Conservation (phyloP, 2,888 invertebrate genomes). For the Blera fallax region DNA sequence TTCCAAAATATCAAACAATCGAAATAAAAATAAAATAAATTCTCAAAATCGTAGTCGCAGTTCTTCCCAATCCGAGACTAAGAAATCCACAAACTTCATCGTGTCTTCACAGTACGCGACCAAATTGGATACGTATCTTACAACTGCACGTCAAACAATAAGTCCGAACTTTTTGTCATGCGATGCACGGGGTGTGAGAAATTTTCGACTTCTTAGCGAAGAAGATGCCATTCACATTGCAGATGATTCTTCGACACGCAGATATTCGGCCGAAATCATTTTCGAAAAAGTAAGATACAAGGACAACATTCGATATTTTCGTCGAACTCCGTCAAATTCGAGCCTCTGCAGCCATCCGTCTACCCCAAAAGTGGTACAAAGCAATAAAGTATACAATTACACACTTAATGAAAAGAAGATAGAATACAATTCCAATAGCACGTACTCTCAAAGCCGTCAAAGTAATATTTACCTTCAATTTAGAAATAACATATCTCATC, state of each 20-base stretch:
- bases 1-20: slow-evolving; percentile 39
- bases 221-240: slow-evolving; percentile 18
- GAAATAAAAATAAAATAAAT: slow-evolving; percentile 22
- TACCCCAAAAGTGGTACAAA: slow-evolving; percentile 57
- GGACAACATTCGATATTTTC: slow-evolving; percentile 79
- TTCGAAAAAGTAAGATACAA: slow-evolving; percentile 80
- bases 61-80: slow-evolving; percentile 52
- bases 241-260: slow-evolving; percentile 19
- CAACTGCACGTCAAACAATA: slow-evolving; percentile 57
- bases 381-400: slow-evolving; percentile 40
- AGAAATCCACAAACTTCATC: slow-evolving; percentile 75
- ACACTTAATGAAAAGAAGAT: slow-evolving; percentile 30
- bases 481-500: slow-evolving; percentile 68
- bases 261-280: slow-evolving; percentile 73
- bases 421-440: slow-evolving; percentile 19
- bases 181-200: slow-evolving; percentile 34
- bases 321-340: slow-evolving; percentile 80
- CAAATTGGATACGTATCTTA: slow-evolving; percentile 59
- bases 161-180: slow-evolving; percentile 19
- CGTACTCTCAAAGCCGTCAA: slow-evolving; percentile 24
- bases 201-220: slow-evolving; percentile 52
- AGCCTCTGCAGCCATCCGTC: slow-evolving; percentile 76
- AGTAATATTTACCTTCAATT: slow-evolving; percentile 70
- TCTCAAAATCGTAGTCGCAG: slow-evolving; percentile 16
- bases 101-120: slow-evolving; percentile 68